Evolutionary conservation across 1,140 invertebrate genomes (phyloP).

Genomic region (Choristoneura fumiferana): DNA sequence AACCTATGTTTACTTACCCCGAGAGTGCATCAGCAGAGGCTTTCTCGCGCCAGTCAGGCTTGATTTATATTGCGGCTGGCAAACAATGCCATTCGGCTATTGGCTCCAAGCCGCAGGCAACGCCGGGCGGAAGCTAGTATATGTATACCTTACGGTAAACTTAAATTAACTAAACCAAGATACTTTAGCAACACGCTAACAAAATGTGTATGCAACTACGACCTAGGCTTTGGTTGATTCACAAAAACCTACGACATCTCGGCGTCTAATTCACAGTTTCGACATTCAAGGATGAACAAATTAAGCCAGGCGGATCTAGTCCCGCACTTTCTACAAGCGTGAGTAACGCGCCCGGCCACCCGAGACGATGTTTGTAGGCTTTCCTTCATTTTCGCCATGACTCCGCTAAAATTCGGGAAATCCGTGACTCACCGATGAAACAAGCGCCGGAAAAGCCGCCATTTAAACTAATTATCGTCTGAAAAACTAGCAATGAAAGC

Average conservation of each 20-base stretch:
- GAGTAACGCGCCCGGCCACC: constrained; percentile 56
- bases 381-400: constrained; percentile 49
- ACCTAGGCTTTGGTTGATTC: not conserved
- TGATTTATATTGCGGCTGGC: constrained; percentile 72
- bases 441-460: constrained; percentile 56
- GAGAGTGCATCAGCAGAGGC: constrained; percentile 29
- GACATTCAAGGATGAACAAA: constrained; percentile 33
- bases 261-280: constrained; percentile 3
- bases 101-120: constrained; percentile 33
- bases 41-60: constrained; percentile 40
- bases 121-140: constrained; percentile 48
- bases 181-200: not conserved
- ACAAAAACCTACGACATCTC: not conserved
- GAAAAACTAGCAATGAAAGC: constrained; percentile 53
- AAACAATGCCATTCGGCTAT: constrained; percentile 59
- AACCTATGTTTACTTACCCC: constrained; percentile 1
- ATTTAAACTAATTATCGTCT: constrained; percentile 30
- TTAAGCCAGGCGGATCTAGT: constrained; percentile 37
- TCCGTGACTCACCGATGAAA: constrained; percentile 61
- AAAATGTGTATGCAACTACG: not conserved
- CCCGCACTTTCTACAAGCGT: constrained; percentile 44
- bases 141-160: constrained; percentile 64
- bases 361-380: constrained; percentile 63
- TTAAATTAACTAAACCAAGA: constrained; percentile 66
- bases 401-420: constrained; percentile 69